phyloP scores from a whole-genome alignment of 2,888 invertebrate species.

The Nephrocerus scutellatus region DNA sequence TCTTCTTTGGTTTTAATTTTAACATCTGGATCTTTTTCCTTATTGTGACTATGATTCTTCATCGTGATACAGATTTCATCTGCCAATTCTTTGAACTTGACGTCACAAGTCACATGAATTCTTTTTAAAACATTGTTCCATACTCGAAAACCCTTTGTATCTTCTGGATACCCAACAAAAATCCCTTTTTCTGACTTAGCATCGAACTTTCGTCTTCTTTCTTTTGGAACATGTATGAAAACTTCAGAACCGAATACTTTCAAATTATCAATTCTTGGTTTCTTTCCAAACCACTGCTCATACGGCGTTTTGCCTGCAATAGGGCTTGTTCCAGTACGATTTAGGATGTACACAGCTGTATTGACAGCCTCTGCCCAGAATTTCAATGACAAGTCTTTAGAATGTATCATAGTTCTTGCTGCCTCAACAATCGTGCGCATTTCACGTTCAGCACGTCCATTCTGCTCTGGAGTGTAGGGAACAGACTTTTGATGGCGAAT shows the following conservation, averaged over 20 bases:
- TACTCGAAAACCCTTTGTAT: conserved; percentile 15
- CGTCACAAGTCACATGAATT: no score
- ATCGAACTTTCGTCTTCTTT: conserved; percentile 16
- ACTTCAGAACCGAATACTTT: conserved; percentile 11
- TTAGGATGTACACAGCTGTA: conserved; percentile 34
- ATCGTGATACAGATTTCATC: no score
- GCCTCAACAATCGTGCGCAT: conserved; percentile 35
- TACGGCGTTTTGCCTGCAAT: conserved; percentile 24
- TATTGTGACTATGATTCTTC: no score
- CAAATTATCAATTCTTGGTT: conserved; percentile 6
- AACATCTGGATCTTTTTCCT: no score
- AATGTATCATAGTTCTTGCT: conserved; percentile 24
- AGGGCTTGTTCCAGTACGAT: conserved; percentile 28
- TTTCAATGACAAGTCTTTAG: conserved; percentile 20
- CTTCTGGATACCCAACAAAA: conserved; percentile 16
- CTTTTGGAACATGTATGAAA: conserved; percentile 12
- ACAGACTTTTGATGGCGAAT: conserved; percentile 26
- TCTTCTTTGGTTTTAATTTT: no score
- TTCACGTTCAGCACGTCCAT: conserved; percentile 35
- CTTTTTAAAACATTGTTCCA: no score
- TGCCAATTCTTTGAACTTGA: no score
- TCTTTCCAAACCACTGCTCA: conserved; percentile 24
- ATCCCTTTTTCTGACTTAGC: conserved; percentile 13
- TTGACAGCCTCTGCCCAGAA: conserved; percentile 41
- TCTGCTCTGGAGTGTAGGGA: conserved; percentile 36